Percentiles rank a stretch among this genome's conserved stretches.
phyloP scores from a whole-genome alignment of 2,113 vertebrate species.

The Coptodon bakossiorum region DNA sequence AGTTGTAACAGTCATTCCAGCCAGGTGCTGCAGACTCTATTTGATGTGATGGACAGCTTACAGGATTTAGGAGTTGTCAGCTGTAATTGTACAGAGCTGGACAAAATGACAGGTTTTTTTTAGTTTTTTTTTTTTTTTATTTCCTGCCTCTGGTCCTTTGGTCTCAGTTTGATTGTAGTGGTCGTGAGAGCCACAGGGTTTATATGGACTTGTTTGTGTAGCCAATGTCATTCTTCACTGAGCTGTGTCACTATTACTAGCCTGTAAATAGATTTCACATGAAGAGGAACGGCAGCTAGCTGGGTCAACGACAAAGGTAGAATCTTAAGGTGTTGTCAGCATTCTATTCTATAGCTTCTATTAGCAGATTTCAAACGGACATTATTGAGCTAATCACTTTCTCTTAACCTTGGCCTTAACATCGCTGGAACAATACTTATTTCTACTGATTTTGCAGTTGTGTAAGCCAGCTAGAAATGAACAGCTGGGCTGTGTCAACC shows the following conservation, averaged over 20 bases:
- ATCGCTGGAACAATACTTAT: not conserved
- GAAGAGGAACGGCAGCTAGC: not conserved
- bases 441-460: not conserved
- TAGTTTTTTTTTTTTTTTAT: not conserved
- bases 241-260: slow-evolving; percentile 23
- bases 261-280: slow-evolving; percentile 33
- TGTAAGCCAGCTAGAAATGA: not conserved
- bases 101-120: slow-evolving; percentile 8
- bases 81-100: slow-evolving; percentile 46
- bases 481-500: slow-evolving; percentile 27
- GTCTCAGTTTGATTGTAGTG: slow-evolving; percentile 22
- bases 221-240: slow-evolving; percentile 31
- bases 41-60: slow-evolving; percentile 33
- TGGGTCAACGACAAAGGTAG: not conserved
- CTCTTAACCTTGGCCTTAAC: not conserved
- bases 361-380: not conserved
- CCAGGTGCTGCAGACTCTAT: slow-evolving; percentile 19
- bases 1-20: slow-evolving; percentile 12
- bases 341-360: not conserved
- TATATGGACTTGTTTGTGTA: slow-evolving; percentile 26
- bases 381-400: not conserved
- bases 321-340: not conserved
- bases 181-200: not conserved
- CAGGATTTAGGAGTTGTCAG: slow-evolving; percentile 26
- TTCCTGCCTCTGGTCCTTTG: not conserved